Evolutionary conservation across 2,113 vertebrate species (phyloP).

Genomic region (Chloropsis hardwickii): DNA sequence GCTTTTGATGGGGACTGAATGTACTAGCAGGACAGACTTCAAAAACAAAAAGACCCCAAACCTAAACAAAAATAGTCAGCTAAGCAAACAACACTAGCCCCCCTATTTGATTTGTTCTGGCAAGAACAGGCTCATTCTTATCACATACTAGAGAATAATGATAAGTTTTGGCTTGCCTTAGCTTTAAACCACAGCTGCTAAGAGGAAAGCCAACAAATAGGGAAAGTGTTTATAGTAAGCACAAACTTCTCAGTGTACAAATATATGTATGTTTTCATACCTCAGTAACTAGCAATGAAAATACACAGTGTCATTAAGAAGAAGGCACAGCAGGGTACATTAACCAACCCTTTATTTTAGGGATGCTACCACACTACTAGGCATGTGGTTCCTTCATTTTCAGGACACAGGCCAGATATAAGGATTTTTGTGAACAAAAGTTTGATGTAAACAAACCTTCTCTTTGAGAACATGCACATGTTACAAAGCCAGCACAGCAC

Average conservation of each 20-base stretch:
- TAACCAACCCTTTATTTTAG: neutral
- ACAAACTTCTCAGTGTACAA: conserved; percentile 13
- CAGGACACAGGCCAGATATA: neutral
- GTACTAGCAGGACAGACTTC: conserved; percentile 43
- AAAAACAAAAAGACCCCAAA: conserved; percentile 39
- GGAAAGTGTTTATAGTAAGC: conserved; percentile 44
- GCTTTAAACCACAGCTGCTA: conserved; percentile 1
- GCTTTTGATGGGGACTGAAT: conserved; percentile 51
- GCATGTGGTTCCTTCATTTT: neutral
- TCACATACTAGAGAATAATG: conserved; percentile 29
- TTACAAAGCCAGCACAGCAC: neutral
- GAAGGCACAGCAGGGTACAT: neutral
- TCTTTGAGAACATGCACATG: neutral
- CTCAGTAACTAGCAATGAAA: neutral
- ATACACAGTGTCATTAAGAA: neutral
- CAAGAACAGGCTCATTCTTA: conserved; percentile 38
- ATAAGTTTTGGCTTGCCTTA: conserved; percentile 13
- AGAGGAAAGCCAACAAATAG: conserved; percentile 29
- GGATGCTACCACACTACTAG: neutral
- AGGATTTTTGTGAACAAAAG: conserved; percentile 15
- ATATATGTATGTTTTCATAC: conserved; percentile 1
- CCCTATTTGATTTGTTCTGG: conserved; percentile 39
- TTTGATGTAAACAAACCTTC: conserved; percentile 27
- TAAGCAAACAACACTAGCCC: conserved; percentile 36
- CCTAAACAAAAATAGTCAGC: conserved; percentile 50